Evolutionary conservation across 2,888 invertebrate genomes (phyloP).

Genomic region (Pomacea canaliculata): DNA sequence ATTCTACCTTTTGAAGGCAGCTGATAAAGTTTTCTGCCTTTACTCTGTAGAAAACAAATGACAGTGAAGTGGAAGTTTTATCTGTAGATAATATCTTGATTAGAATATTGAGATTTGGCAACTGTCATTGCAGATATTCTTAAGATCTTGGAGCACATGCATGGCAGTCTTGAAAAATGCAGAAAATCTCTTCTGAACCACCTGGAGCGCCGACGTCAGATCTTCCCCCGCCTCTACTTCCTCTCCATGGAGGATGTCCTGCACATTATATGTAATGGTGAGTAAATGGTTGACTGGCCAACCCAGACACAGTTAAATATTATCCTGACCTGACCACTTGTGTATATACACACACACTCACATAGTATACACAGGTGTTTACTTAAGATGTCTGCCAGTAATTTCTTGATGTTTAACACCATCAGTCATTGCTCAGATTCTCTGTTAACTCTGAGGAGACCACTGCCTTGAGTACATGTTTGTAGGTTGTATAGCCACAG

Average conservation of each 20-base stretch:
- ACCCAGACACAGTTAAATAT: no score
- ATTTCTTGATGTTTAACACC: not conserved
- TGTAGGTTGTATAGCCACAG: no score
- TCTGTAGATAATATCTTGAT: no score
- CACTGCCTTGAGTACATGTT: no score
- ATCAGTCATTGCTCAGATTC: not conserved
- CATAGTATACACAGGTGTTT: not conserved
- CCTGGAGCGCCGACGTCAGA: slow-evolving; percentile 60
- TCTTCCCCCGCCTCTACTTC: slow-evolving; percentile 68
- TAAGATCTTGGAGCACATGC: slow-evolving; percentile 65
- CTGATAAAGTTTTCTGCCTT: no score
- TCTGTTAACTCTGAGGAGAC: no score
- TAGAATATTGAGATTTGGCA: no score
- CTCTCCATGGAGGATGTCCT: slow-evolving; percentile 68
- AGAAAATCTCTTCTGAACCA: slow-evolving; percentile 60
- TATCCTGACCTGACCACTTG: not conserved
- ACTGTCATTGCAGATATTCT: slow-evolving; percentile 56
- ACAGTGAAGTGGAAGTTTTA: no score
- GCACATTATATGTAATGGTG: slow-evolving; percentile 67
- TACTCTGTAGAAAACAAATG: no score
- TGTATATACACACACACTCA: not conserved
- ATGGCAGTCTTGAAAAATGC: slow-evolving; percentile 59
- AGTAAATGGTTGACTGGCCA: slow-evolving; percentile 12
- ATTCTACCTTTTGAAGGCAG: no score
- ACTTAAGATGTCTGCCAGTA: not conserved